phyloP scores from a whole-genome alignment of 2,797 vertebrate genomes.

The Phataginus tetradactyla region DNA sequence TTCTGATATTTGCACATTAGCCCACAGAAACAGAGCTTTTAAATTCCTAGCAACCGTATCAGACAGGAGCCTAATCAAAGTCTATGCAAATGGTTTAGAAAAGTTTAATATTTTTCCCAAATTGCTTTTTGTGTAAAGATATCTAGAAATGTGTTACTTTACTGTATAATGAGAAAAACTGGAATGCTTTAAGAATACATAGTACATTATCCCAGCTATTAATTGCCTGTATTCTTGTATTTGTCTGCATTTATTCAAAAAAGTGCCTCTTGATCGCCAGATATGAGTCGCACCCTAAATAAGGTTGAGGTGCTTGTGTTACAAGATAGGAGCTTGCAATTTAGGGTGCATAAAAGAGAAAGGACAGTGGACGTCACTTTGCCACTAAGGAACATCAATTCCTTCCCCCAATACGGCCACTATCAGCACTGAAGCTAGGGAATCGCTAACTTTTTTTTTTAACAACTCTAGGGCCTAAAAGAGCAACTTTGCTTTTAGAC shows the following conservation, averaged over 20 bases:
- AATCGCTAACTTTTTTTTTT: constrained; percentile 58
- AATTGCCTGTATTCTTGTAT: neutral
- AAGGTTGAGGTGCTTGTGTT: neutral
- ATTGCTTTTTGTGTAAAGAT: neutral
- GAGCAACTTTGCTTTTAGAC: constrained; percentile 37
- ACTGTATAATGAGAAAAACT: neutral
- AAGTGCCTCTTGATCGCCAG: neutral
- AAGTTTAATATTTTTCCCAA: neutral
- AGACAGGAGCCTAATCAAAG: neutral
- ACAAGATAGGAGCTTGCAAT: neutral
- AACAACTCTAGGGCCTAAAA: neutral
- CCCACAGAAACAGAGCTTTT: constrained; percentile 35
- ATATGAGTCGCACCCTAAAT: neutral
- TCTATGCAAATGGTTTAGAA: neutral
- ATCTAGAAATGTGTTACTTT: constrained; percentile 16
- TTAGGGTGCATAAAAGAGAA: neutral
- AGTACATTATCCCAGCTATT: neutral
- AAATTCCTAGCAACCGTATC: neutral
- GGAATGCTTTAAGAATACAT: neutral
- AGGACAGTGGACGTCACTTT: neutral
- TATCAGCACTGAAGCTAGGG: neutral
- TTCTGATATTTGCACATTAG: constrained; percentile 30
- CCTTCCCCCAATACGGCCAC: neutral
- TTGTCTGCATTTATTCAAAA: constrained; percentile 3
- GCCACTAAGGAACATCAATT: neutral